Percentiles rank a stretch among this genome's conserved stretches.
phyloP scores from a whole-genome alignment of 2,888 invertebrate genomes.

The Deilephila porcellus region DNA sequence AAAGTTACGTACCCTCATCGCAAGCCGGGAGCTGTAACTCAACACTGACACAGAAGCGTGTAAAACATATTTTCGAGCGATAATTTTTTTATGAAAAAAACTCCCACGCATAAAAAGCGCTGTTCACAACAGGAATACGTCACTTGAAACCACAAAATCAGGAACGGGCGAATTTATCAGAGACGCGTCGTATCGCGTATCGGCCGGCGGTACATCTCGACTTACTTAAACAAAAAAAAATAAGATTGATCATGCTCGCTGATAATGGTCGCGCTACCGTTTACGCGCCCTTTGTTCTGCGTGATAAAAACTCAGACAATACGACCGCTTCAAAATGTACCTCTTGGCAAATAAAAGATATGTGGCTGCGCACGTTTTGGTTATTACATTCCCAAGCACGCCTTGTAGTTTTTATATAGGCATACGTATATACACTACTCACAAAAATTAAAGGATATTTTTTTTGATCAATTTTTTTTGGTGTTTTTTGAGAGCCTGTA shows the following conservation, averaged over 20 bases:
- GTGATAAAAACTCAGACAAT: conserved; percentile 81
- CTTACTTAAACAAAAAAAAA: conserved; percentile 38
- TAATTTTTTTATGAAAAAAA: conserved; percentile 22
- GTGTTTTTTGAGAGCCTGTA: too few relatives aligned
- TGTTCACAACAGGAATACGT: conserved; percentile 56
- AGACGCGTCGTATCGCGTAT: conserved; percentile 67
- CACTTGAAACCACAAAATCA: conserved; percentile 57
- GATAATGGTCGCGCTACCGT: conserved; percentile 81
- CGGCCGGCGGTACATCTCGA: conserved; percentile 55
- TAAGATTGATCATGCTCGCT: conserved; percentile 80
- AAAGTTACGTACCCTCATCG: neutral
- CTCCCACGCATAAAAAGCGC: conserved; percentile 40
- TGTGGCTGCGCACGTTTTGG: conserved; percentile 63
- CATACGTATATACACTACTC: too few relatives aligned
- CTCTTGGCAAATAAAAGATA: conserved; percentile 69
- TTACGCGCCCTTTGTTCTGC: conserved; percentile 79
- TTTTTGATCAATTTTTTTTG: too few relatives aligned
- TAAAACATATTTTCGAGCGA: conserved; percentile 36
- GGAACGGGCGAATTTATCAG: conserved; percentile 62
- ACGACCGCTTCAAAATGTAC: conserved; percentile 68
- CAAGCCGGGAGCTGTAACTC: neutral
- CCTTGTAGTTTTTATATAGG: too few relatives aligned
- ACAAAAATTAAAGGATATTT: too few relatives aligned
- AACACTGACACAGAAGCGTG: conserved; percentile 1
- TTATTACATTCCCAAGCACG: conserved; percentile 60